Conservation (phyloP, 1,140 invertebrate species). For the Mesaphorura yosii region DNA sequence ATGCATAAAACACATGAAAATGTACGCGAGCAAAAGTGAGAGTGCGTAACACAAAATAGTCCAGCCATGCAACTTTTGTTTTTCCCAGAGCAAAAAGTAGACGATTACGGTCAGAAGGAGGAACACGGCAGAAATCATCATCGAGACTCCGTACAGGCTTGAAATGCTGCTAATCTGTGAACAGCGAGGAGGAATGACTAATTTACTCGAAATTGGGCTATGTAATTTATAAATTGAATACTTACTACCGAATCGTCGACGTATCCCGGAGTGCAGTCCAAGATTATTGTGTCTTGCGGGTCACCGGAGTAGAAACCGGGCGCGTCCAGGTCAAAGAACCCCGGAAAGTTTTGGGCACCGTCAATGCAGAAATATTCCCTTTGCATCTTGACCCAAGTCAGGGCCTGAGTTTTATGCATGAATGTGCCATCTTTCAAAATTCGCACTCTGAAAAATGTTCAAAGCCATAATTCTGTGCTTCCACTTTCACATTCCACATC, state of each 20-base stretch:
- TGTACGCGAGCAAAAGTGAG: slow-evolving; percentile 23
- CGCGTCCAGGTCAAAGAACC: not conserved
- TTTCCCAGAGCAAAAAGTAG: slow-evolving; percentile 27
- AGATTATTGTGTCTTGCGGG: slow-evolving; percentile 12
- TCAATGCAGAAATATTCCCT: slow-evolving; percentile 10
- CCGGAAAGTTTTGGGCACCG: slow-evolving; percentile 3
- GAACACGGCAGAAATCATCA: slow-evolving; percentile 22
- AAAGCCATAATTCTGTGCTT: not conserved
- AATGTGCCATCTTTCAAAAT: slow-evolving; percentile 5
- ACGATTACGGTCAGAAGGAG: slow-evolving; percentile 21
- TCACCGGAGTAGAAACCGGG: slow-evolving; percentile 3
- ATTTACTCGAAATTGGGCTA: not conserved
- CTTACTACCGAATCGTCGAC: not conserved
- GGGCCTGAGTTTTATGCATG: not conserved
- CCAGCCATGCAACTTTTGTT: slow-evolving; percentile 26
- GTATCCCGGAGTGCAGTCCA: slow-evolving; percentile 15
- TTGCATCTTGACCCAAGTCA: slow-evolving; percentile 3
- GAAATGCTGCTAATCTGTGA: no score
- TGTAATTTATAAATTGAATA: not conserved
- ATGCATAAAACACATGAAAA: slow-evolving; percentile 6
- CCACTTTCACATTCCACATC: not conserved
- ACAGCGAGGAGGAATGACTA: not conserved
- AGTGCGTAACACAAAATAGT: slow-evolving; percentile 7
- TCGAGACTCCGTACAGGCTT: slow-evolving; percentile 14
- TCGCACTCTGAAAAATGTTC: not conserved